Evolutionary conservation across 1,140 invertebrate species (phyloP).

Genomic region (Leptopilina clavipes): DNA sequence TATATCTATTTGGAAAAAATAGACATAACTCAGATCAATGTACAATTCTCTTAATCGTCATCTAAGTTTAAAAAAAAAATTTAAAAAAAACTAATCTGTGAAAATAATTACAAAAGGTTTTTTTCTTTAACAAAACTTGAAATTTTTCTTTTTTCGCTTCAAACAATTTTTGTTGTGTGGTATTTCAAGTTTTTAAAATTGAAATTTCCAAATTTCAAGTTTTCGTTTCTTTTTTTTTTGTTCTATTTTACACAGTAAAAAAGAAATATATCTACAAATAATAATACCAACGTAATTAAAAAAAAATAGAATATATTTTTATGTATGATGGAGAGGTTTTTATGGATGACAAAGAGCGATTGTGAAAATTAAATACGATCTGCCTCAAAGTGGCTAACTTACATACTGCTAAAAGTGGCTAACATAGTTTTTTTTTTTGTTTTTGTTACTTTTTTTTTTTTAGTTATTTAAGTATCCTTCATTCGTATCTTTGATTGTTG

Average conservation of each 20-base stretch:
- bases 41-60: constrained; percentile 25
- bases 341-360: constrained; percentile 42
- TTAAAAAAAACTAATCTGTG: background rate
- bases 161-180: background rate
- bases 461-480: constrained; percentile 63
- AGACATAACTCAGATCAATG: constrained; percentile 34
- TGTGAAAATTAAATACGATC: constrained; percentile 62
- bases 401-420: constrained; percentile 61
- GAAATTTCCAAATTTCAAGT: background rate
- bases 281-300: constrained; percentile 65
- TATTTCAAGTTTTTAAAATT: no score
- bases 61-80: constrained; percentile 15
- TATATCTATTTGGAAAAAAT: constrained; percentile 14
- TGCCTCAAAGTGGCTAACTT: constrained; percentile 67
- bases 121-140: no score
- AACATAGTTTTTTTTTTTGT: constrained; percentile 44
- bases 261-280: constrained; percentile 65
- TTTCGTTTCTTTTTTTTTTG: background rate
- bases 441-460: no score
- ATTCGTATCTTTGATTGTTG: constrained; percentile 64
- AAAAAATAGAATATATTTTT: background rate
- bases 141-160: background rate
- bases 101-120: background rate
- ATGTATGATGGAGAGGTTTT: constrained; percentile 29
- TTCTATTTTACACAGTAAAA: background rate